phyloP scores from a whole-genome alignment of 2,113 vertebrate species.

The Chaetodon trifascialis region DNA sequence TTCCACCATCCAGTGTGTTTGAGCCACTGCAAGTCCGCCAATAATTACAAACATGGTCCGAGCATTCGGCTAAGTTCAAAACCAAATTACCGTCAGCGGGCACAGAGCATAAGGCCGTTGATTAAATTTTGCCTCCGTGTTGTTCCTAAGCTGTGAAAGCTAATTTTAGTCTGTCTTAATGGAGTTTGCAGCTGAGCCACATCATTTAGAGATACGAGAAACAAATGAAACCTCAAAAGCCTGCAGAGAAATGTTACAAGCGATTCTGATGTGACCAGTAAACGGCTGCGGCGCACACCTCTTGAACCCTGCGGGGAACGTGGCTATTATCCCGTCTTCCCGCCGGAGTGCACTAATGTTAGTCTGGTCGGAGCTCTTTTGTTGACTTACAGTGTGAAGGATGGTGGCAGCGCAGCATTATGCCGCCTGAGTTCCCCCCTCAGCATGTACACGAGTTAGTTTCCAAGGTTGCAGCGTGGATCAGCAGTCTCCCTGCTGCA shows the following conservation, averaged over 20 bases:
- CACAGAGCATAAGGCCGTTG: slow-evolving; percentile 56
- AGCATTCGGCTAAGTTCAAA: slow-evolving; percentile 53
- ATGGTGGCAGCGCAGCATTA: slow-evolving; percentile 11
- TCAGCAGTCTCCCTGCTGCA: neutral
- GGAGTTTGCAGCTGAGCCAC: slow-evolving; percentile 70
- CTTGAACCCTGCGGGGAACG: slow-evolving; percentile 58
- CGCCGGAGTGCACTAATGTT: slow-evolving; percentile 57
- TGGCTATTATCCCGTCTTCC: slow-evolving; percentile 46
- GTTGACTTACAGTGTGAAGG: slow-evolving; percentile 37
- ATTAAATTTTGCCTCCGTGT: slow-evolving; percentile 68
- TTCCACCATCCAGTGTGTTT: neutral
- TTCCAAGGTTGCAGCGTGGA: slow-evolving; percentile 14
- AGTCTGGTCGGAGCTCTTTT: slow-evolving; percentile 51
- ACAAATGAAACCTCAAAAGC: slow-evolving; percentile 69
- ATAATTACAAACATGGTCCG: slow-evolving; percentile 33
- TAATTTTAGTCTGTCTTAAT: slow-evolving; percentile 73
- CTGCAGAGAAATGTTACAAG: slow-evolving; percentile 68
- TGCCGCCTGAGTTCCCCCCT: slow-evolving; percentile 19
- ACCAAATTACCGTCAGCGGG: slow-evolving; percentile 57
- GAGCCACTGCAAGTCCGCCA: slow-evolving; percentile 32
- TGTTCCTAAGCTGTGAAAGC: slow-evolving; percentile 70
- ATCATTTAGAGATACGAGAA: slow-evolving; percentile 67
- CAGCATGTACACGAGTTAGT: slow-evolving; percentile 6
- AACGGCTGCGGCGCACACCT: slow-evolving; percentile 54
- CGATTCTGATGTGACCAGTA: slow-evolving; percentile 65